Evolutionary conservation across 2,113 vertebrate genomes (phyloP), one percentile per base, ranked within the genome.

Genomic region (Pachyramphus minor): DNA sequence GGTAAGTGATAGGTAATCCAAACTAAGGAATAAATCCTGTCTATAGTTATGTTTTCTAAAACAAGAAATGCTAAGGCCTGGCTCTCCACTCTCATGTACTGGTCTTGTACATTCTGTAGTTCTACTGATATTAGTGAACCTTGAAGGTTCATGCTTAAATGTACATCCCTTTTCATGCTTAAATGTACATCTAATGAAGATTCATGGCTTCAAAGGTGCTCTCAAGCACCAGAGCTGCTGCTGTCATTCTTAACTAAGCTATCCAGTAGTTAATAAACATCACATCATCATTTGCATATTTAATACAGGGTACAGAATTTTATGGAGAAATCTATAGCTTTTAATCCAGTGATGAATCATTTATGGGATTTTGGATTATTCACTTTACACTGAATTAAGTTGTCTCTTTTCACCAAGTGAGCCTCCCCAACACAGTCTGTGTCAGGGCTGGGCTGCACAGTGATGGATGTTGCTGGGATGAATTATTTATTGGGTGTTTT

Each of bases 331-430:
- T 95, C 80, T 68, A 91, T 92, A 83, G 56, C 89, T 89, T 83
- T 97, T 97, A 97, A 95, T 98, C 95, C 74, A 82, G 82, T n/a
- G 39, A 94, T 97, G 93, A 97, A 97, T 97, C 94, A 97, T 96
- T 96, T 44, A 97, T 94, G 95, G 63, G 80, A 58, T 91, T 88
- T 89, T 90, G 67, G 93, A 85, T 97, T 97, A 92, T 96, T 96
- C 90, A 95, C 96, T 97, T 97, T 88, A 81, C 42, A 79, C 75
- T 96, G 95, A 97, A 97, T 97, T 91, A 96, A 97, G 86, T 95
- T 97, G 87, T 97, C 90, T 97, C 87, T 59, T 90, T 91, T 67
- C 86, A 64, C 56, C 68, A 62, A 95, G 86, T 10, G 50, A 96
- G 87, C 8, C 56, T 35, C 52, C 62, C n/a, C 5, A 53, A 73